phyloP scores from a whole-genome alignment of 2,113 vertebrate genomes.

The Aythya baeri region DNA sequence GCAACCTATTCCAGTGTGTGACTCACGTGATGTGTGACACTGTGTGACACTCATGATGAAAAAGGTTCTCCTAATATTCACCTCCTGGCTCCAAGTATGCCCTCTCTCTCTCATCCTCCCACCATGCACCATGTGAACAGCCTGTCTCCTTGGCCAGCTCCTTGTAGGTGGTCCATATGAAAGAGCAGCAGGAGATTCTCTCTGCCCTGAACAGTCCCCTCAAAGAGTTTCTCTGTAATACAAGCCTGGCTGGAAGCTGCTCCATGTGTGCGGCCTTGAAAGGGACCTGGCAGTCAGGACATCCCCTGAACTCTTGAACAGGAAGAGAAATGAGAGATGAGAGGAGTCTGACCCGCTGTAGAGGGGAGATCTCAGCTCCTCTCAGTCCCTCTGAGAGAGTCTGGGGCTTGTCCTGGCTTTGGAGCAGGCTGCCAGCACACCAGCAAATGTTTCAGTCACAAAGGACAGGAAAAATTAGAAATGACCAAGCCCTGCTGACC shows the following conservation, averaged over 20 bases:
- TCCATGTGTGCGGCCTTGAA: neutral
- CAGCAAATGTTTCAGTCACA: neutral
- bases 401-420: neutral
- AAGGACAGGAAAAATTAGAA: neutral
- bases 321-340: neutral
- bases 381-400: neutral
- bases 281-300: neutral
- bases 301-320: neutral
- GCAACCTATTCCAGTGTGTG: neutral
- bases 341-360: neutral
- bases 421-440: neutral
- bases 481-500: neutral
- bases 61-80: neutral
- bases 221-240: neutral
- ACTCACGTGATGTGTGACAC: too few species aligned
- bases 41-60: neutral
- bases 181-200: neutral
- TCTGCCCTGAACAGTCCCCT: neutral
- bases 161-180: rapidly evolving
- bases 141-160: neutral
- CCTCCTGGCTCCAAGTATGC: neutral
- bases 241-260: neutral
- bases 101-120: neutral
- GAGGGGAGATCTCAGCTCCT: neutral
- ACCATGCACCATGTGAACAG: neutral